Base-by-base conservation (phyloP, 2,888 invertebrate species). In the Hirtodrosophila trivittata region DNA sequence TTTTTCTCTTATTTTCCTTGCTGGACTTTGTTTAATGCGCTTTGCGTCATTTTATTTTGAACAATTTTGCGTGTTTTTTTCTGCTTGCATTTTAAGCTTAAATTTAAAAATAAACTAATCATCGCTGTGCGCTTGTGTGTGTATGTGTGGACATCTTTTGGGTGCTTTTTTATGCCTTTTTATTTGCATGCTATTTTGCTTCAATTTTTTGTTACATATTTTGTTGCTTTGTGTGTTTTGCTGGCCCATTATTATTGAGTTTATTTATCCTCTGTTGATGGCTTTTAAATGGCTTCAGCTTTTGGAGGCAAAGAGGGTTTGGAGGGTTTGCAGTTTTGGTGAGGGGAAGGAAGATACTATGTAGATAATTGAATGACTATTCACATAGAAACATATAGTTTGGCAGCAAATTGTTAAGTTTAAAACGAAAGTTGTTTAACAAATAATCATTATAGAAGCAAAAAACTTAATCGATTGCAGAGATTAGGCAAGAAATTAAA, bases 201-300 rank as follows among this genome's bases (percentile, higher is more conserved):
- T 50, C 30, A 10, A 18, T 45, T 47, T 28, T 33, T 56, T 49
- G 3, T 7, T 25, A 25, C 6, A 25, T 25, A 25, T 25, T 55
- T 37, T 56, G 41, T 62, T 70, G n/a, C 77, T 50, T 63, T 65
- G 66, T 56, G 58, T 49, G 51, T 62, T 75, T 54, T 50, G 65
- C 43, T 47, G 57, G 64, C 57, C 66, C 78, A 77, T 82, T 82
- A 85, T 85, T 82, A 72, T 85, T 82, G 75, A 55, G 62, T 72
- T 77, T 82, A 77, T 85, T 80, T 85, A 85, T 85, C 5, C 73
- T 68, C 57, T 41, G 63, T 59, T 77, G 83, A 80, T 77, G 85
- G 82, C 86, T 82, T 80, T 80, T 80, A 78, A 78, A 78, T 78
- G 82, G 82, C 85, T 81, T 75, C 77, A 67, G 77, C 57, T 66